Conservation (phyloP, 2,797 vertebrate species). For the Tarsius wallacei region DNA sequence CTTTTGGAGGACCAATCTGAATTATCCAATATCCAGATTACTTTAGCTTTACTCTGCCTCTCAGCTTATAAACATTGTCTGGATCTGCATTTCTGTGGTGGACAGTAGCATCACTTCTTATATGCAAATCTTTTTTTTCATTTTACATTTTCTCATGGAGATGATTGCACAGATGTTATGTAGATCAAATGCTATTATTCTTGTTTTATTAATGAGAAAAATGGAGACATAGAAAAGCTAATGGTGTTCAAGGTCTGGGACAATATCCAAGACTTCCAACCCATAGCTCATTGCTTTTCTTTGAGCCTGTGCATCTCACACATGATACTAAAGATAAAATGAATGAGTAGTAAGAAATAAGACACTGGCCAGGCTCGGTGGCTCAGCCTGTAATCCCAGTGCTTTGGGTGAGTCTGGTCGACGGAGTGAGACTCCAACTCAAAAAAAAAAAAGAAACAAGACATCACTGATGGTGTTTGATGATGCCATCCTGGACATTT, state of each 20-base stretch:
- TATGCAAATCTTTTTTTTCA: background rate
- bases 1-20: background rate
- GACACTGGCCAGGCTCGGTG: background rate
- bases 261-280: constrained; percentile 12
- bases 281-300: background rate
- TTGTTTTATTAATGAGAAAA: constrained; percentile 73
- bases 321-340: background rate
- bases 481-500: background rate
- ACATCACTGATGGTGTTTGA: too few relatives aligned
- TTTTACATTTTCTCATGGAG: background rate
- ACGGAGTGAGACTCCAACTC: too few relatives aligned
- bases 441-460: background rate
- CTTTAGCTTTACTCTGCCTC: background rate
- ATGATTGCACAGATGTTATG: background rate
- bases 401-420: too few relatives aligned
- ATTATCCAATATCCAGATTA: background rate
- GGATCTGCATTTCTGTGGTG: background rate
- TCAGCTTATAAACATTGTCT: background rate
- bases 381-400: too few relatives aligned
- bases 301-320: background rate
- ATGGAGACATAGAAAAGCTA: constrained; percentile 25
- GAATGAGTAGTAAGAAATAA: background rate
- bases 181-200: constrained; percentile 41
- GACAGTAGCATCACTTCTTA: background rate
- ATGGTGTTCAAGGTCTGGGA: constrained; percentile 38